Conservation (phyloP, 1,140 invertebrate species). For the Zophobas morio region DNA sequence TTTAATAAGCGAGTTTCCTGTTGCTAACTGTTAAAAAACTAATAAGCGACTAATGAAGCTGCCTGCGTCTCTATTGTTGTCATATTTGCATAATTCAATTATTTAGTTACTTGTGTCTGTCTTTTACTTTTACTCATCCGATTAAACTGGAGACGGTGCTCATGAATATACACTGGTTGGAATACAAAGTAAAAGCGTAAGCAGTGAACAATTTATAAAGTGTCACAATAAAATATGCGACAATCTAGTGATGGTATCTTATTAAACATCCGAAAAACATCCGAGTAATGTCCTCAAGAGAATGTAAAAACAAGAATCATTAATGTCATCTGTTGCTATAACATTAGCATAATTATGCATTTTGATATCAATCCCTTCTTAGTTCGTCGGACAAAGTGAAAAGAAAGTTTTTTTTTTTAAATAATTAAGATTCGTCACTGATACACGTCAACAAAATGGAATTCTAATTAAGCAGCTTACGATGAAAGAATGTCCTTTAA, state of each 20-base stretch:
- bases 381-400: constrained; percentile 31
- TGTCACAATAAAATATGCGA: constrained; percentile 46
- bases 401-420: constrained; percentile 49
- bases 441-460: constrained; percentile 55
- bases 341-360: constrained; percentile 59
- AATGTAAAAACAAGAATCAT: constrained; percentile 56
- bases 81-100: constrained; percentile 29
- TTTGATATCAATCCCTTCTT: constrained; percentile 49
- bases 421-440: constrained; percentile 58
- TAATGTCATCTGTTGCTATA: constrained; percentile 59
- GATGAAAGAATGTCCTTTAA: constrained; percentile 51
- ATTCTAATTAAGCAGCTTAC: constrained; percentile 61
- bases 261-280: constrained; percentile 49
- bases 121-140: background rate
- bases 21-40: constrained; percentile 4
- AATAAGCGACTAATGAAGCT: constrained; percentile 31
- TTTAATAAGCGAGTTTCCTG: constrained; percentile 21
- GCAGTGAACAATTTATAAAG: constrained; percentile 36
- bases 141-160: constrained; percentile 2
- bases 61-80: background rate
- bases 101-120: constrained; percentile 17
- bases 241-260: constrained; percentile 38
- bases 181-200: constrained; percentile 27
- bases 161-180: constrained; percentile 3
- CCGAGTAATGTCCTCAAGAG: constrained; percentile 46